Conservation (phyloP, 35 echinoderm and acorn worm species). For the Anneissia japonica region DNA sequence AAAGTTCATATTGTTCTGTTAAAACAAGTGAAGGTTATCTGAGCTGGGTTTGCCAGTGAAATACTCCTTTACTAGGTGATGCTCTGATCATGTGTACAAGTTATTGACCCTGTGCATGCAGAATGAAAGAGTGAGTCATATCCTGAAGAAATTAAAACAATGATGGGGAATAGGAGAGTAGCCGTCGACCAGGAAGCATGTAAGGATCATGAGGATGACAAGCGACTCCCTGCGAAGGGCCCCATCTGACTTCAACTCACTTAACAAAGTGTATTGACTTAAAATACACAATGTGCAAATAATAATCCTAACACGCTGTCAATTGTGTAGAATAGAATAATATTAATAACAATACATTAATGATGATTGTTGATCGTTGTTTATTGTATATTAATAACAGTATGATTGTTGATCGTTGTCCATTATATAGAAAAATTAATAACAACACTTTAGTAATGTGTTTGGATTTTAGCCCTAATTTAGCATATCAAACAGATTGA, state of each 20-base stretch:
- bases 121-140: neutral
- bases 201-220: neutral
- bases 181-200: neutral
- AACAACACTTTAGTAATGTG: too few relatives aligned
- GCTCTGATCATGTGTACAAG: neutral
- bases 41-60: too few relatives aligned
- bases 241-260: neutral
- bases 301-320: too few relatives aligned
- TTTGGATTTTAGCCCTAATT: too few relatives aligned
- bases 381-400: too few relatives aligned
- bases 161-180: neutral
- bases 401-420: too few relatives aligned
- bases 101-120: neutral
- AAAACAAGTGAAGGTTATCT: neutral
- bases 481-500: too few relatives aligned
- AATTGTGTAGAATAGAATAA: too few relatives aligned
- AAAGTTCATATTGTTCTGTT: neutral
- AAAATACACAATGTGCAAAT: too few relatives aligned
- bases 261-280: neutral
- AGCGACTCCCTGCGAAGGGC: neutral
- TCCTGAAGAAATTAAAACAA: neutral
- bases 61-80: neutral
- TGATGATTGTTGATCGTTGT: too few relatives aligned
- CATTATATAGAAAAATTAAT: too few relatives aligned
- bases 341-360: too few relatives aligned